phyloP scores from a whole-genome alignment of 53 echinoderm and acorn worm genomes.

The Echinarachnius parma region DNA sequence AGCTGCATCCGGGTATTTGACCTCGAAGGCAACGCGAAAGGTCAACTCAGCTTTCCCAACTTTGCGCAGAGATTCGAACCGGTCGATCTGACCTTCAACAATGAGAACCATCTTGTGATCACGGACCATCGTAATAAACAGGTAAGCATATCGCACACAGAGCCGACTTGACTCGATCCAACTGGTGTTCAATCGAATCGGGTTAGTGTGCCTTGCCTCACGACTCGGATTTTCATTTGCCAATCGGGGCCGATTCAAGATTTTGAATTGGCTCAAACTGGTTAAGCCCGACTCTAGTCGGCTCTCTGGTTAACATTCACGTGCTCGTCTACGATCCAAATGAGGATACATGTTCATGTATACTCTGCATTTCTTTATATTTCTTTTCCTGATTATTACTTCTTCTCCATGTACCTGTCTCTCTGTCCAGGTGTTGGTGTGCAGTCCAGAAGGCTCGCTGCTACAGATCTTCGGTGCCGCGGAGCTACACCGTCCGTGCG shows the following conservation, averaged over 20 bases:
- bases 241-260: no score
- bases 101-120: conserved; percentile 70
- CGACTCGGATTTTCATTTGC: no score
- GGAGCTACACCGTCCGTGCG: conserved; percentile 74
- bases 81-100: conserved; percentile 70
- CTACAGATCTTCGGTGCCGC: conserved; percentile 65
- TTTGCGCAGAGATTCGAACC: conserved; percentile 86
- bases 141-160: conserved; percentile 8
- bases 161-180: neutral
- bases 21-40: conserved; percentile 80
- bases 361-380: no score
- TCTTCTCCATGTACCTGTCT: no score
- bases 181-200: no score
- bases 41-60: conserved; percentile 74
- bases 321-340: no score
- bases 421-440: conserved; percentile 83
- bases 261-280: no score
- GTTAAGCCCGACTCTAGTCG: no score
- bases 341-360: no score
- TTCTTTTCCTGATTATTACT: no score
- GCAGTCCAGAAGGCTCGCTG: conserved; percentile 76
- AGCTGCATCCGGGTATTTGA: conserved; percentile 88
- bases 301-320: no score
- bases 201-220: no score
- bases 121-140: conserved; percentile 85